These are phyloP conservation scores for Accipiter superciliosus DNA, from an alignment of 2,797 vertebrate genomes.

Conservation along the genomic window DNA sequence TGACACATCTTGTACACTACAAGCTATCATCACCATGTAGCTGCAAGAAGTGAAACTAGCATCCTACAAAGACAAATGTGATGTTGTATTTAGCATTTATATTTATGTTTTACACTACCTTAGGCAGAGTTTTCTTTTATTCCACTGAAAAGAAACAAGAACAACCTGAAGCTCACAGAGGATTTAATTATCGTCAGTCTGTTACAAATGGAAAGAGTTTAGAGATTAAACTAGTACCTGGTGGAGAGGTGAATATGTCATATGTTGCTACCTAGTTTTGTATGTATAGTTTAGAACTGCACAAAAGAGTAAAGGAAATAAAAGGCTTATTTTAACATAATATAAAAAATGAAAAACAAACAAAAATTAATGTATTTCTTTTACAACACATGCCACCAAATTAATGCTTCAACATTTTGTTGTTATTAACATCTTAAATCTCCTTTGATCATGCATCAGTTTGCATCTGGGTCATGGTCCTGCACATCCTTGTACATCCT, in stretches of 20 bases:
- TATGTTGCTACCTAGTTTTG: not conserved
- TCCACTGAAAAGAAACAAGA: not conserved
- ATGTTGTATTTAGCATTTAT: not conserved
- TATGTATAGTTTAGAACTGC: not conserved
- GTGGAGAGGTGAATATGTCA: not conserved
- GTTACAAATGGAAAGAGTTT: not conserved
- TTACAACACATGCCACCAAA: not conserved
- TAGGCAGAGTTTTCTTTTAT: not conserved
- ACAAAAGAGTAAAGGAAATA: not conserved
- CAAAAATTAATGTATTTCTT: not conserved
- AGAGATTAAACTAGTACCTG: not conserved
- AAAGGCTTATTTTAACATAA: not conserved
- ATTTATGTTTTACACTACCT: not conserved
- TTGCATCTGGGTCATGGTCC: not conserved
- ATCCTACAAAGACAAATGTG: not conserved
- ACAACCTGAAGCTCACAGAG: not conserved
- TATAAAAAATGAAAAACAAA: fast-evolving
- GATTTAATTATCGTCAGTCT: not conserved
- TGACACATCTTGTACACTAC: not conserved
- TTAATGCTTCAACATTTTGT: not conserved
- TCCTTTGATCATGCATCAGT: not conserved
- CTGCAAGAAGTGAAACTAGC: not conserved
- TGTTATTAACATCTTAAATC: not conserved
- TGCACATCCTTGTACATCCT: not conserved
- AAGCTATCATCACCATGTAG: not conserved